Percentiles rank a stretch among this genome's conserved stretches.
Evolutionary conservation across 2,797 vertebrate species (phyloP).

Genomic region (Chloroceryle inda): DNA sequence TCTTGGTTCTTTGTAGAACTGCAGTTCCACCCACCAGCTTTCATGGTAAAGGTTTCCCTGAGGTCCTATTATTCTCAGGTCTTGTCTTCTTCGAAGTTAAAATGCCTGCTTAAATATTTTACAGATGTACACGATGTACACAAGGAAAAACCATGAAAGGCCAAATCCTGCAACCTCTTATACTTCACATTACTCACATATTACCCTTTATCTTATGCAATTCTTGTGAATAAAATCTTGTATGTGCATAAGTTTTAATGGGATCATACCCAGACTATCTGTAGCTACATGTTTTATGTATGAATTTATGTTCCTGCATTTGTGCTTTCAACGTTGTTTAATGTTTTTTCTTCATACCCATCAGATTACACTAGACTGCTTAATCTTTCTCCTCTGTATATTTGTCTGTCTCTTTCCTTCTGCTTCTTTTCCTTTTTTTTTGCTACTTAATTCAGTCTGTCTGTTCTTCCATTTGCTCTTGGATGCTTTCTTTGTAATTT

Average conservation of each 20-base stretch:
- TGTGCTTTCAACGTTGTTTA: background rate
- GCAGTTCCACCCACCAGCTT: constrained; percentile 32
- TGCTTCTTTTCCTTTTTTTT: background rate
- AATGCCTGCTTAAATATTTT: constrained; percentile 39
- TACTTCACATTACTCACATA: background rate
- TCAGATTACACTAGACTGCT: background rate
- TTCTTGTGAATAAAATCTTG: background rate
- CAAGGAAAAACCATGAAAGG: background rate
- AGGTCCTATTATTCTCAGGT: constrained; percentile 67
- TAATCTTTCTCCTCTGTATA: background rate
- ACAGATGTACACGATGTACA: background rate
- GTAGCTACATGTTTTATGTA: background rate
- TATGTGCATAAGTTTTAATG: background rate
- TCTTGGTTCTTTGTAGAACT: constrained; percentile 1
- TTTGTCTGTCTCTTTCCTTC: background rate
- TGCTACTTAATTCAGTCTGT: constrained; percentile 19
- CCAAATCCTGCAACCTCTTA: background rate
- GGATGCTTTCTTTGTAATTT: constrained; percentile 41
- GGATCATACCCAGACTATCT: background rate
- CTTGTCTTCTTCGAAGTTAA: constrained; percentile 30
- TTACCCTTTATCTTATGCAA: background rate
- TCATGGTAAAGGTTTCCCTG: constrained; percentile 58
- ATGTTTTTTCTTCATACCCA: background rate
- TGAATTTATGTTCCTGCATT: background rate
- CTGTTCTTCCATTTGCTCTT: constrained; percentile 46